Conservation (phyloP, 2,797 vertebrate species). For the Acanthornis magna region DNA sequence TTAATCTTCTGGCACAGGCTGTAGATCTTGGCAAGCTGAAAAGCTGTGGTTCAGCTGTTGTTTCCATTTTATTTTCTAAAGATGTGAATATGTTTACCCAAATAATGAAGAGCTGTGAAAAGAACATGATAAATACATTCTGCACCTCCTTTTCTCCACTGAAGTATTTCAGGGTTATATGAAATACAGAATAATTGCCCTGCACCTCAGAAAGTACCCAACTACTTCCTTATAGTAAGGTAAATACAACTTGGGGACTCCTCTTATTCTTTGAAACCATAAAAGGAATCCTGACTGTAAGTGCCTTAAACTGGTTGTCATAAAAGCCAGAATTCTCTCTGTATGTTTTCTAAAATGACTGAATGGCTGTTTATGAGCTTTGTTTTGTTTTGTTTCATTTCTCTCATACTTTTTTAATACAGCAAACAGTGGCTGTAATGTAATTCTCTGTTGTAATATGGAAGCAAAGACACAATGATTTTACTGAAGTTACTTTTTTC, state of each 20-base stretch:
- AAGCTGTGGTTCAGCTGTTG: slow-evolving; percentile 58
- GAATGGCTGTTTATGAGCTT: neutral
- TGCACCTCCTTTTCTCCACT: neutral
- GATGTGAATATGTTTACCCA: slow-evolving; percentile 33
- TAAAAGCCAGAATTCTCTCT: slow-evolving; percentile 30
- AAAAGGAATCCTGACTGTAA: slow-evolving; percentile 22
- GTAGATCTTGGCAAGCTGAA: slow-evolving; percentile 39
- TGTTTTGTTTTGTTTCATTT: neutral
- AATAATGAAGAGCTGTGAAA: slow-evolving; percentile 42
- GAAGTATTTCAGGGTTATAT: neutral
- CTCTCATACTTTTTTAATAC: neutral
- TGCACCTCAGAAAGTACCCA: neutral
- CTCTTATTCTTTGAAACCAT: slow-evolving; percentile 29
- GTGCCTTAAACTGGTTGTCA: slow-evolving; percentile 35
- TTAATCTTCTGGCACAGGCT: slow-evolving; percentile 31
- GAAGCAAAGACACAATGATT: neutral
- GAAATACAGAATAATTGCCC: neutral
- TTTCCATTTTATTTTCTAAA: slow-evolving; percentile 46
- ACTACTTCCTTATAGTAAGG: neutral
- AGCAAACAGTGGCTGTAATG: neutral
- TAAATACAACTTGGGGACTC: neutral
- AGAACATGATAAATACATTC: slow-evolving; percentile 28
- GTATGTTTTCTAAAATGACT: slow-evolving; percentile 24
- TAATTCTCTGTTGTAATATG: neutral
- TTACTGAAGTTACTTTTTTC: neutral